Percentiles rank a stretch among this genome's conserved stretches.
Evolutionary conservation across 2,888 invertebrate genomes (phyloP).

Genomic region (Ennomos quercinarius): DNA sequence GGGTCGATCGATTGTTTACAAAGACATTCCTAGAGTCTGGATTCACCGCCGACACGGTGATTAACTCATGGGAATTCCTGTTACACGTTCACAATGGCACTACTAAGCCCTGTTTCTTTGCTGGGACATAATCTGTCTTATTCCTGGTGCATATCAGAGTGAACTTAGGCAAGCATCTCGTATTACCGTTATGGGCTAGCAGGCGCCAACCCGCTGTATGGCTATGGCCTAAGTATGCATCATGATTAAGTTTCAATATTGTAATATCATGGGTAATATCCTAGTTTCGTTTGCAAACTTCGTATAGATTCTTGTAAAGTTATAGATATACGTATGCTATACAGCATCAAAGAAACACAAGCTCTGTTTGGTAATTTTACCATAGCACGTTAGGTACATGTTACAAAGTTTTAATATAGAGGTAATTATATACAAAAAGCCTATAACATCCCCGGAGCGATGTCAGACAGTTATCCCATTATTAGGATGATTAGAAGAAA

Average conservation of each 20-base stretch:
- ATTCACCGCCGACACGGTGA: conserved; percentile 28
- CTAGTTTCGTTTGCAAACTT: conserved; percentile 23
- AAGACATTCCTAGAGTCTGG: conserved; percentile 43
- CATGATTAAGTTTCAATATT: conserved; percentile 47
- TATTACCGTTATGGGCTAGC: conserved; percentile 79
- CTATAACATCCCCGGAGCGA: conserved; percentile 14
- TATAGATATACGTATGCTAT: no score
- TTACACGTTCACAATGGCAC: conserved; percentile 28
- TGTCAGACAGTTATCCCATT: conserved; percentile 21
- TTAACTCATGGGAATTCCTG: conserved; percentile 41
- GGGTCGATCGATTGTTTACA: conserved; percentile 44
- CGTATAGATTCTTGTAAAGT: no score
- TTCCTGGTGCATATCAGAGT: conserved; percentile 53
- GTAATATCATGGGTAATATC: conserved; percentile 49
- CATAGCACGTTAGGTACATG: no score
- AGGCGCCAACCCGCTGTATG: conserved; percentile 66
- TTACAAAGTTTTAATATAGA: neutral
- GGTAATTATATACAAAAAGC: conserved; percentile 23
- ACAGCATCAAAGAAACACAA: no score
- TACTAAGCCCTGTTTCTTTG: conserved; percentile 33
- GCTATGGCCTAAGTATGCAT: no score
- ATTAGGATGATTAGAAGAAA: conserved; percentile 20
- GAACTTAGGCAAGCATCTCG: conserved; percentile 72
- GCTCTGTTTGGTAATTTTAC: no score
- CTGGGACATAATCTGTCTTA: conserved; percentile 41